Conservation (phyloP, 2,888 invertebrate genomes). For the Ectemnius continuus region DNA sequence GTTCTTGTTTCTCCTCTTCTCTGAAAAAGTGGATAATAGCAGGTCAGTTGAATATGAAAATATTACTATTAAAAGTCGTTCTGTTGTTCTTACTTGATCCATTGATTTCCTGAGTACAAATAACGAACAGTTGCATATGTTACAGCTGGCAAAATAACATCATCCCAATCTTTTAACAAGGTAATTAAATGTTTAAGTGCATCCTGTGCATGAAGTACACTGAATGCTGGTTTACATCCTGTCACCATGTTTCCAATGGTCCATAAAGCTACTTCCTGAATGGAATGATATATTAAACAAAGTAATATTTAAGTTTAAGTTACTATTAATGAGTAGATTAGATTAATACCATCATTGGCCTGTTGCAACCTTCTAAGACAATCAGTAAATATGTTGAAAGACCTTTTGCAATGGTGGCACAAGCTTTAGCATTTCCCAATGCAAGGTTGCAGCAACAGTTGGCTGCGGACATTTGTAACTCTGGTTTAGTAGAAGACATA, state of each 20-base stretch:
- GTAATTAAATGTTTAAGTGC: slow-evolving; percentile 65
- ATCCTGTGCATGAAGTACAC: slow-evolving; percentile 71
- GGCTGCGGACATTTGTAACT: slow-evolving; percentile 79
- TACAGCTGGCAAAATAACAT: slow-evolving; percentile 62
- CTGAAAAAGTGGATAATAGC: slow-evolving; percentile 53
- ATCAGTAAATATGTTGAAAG: slow-evolving; percentile 79
- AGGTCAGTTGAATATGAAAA: not conserved
- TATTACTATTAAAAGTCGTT: no score
- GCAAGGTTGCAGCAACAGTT: slow-evolving; percentile 81
- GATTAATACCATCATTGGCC: slow-evolving; percentile 65
- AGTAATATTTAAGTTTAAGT: not conserved
- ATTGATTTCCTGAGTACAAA: slow-evolving; percentile 58
- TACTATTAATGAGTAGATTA: not conserved
- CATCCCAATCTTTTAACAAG: slow-evolving; percentile 61
- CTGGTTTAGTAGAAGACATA: slow-evolving; percentile 78
- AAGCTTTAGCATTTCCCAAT: slow-evolving; percentile 78
- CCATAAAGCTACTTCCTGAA: slow-evolving; percentile 73
- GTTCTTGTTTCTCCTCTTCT: slow-evolving; percentile 58
- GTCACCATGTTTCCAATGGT: slow-evolving; percentile 74
- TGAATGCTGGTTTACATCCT: slow-evolving; percentile 66
- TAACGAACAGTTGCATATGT: slow-evolving; percentile 70
- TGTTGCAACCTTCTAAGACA: slow-evolving; percentile 73
- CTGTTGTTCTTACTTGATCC: slow-evolving; percentile 63
- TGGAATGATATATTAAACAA: not conserved
- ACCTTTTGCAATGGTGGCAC: slow-evolving; percentile 77